These are phyloP conservation scores for Drosophila saltans DNA, from an alignment of 1,140 invertebrate species.

Conservation along the genomic window DNA sequence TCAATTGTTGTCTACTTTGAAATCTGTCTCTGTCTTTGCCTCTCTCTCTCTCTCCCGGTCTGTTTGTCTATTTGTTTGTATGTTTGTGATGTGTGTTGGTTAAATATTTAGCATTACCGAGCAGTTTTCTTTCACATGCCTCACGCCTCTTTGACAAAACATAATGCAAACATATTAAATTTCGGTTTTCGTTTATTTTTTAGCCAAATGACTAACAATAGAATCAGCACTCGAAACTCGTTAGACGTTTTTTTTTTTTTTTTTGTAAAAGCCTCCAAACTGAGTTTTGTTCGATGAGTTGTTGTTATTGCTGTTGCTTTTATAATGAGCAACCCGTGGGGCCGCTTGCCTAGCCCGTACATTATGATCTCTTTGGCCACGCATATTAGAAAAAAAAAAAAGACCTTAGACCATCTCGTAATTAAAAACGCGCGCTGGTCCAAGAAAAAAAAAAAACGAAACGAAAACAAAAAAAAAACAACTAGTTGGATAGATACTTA, in stretches of 20 bases:
- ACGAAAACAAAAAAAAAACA: background rate
- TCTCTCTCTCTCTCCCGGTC: background rate
- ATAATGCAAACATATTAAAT: constrained; percentile 20
- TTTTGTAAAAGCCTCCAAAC: background rate
- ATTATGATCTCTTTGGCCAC: constrained; percentile 23
- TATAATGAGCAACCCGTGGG: constrained; percentile 20
- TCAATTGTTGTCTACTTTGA: constrained; percentile 16
- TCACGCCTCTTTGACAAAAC: constrained; percentile 22
- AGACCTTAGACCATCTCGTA: constrained; percentile 18
- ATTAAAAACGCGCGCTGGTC: constrained; percentile 17
- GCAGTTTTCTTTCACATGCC: constrained; percentile 13
- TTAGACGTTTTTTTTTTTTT: background rate
- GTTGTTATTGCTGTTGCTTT: constrained; percentile 2
- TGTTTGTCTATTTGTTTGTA: background rate
- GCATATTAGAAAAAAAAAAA: constrained; percentile 1
- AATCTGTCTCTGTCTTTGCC: background rate
- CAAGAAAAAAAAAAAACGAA: background rate
- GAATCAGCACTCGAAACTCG: constrained; percentile 20
- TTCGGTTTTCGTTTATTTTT: constrained; percentile 38
- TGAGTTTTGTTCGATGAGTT: background rate
- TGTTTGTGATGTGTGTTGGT: constrained; percentile 5
- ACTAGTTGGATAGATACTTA: constrained; percentile 6
- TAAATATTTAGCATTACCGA: constrained; percentile 22
- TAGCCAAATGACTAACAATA: constrained; percentile 57
- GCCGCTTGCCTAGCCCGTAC: background rate